Percentiles rank a stretch among this genome's conserved stretches.
Evolutionary conservation across 2,113 vertebrate genomes (phyloP).

Genomic region (Pica pica): DNA sequence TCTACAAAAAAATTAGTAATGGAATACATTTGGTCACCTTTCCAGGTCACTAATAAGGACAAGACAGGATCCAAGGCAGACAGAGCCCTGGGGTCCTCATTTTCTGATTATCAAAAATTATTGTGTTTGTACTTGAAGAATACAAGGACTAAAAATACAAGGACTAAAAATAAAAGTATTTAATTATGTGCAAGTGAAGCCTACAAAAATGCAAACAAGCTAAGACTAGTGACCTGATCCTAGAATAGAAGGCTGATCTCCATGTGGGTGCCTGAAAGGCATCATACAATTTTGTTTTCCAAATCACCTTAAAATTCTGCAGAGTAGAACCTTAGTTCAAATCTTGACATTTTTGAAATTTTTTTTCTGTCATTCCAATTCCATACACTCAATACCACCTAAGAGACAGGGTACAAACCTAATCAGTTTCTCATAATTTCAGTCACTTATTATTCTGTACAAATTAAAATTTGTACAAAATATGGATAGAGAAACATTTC

Average conservation of each 20-base stretch:
- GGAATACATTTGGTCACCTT: rapidly evolving
- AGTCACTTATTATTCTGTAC: neutral
- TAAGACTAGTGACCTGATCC: neutral
- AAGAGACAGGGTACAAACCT: neutral
- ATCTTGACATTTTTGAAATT: neutral
- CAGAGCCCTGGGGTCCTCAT: rapidly evolving
- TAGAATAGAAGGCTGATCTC: neutral
- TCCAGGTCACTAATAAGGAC: neutral
- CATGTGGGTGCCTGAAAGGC: neutral
- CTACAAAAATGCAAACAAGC: neutral
- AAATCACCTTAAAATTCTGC: neutral
- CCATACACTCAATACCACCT: neutral
- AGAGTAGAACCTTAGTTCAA: neutral
- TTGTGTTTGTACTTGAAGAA: neutral
- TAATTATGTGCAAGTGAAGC: neutral
- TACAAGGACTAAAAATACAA: neutral
- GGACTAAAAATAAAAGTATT: neutral
- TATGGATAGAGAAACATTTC: neutral
- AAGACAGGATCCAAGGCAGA: neutral
- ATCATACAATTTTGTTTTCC: neutral
- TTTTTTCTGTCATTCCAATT: neutral
- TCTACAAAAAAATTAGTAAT: neutral
- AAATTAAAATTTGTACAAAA: neutral
- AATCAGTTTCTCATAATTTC: neutral
- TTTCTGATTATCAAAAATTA: neutral